Evolutionary conservation across 2,113 vertebrate species (phyloP).

Genomic region (Alouatta palliata): DNA sequence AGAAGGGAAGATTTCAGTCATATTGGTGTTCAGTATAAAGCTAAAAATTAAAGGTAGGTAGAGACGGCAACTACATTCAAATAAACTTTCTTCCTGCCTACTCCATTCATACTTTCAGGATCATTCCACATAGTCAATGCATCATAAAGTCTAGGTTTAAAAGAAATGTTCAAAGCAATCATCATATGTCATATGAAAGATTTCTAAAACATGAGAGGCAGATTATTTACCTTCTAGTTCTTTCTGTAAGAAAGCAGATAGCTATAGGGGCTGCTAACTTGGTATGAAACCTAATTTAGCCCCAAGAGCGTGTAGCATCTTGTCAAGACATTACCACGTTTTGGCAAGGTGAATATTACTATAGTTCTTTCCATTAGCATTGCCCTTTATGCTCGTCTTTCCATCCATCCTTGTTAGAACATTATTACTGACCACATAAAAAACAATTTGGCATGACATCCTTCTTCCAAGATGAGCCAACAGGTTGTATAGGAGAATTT

Average conservation of each 20-base stretch:
- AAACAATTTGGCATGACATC: conserved; percentile 67
- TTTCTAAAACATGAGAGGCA: conserved; percentile 65
- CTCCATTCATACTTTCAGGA: background rate
- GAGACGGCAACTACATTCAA: conserved; percentile 69
- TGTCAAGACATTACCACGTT: conserved; percentile 59
- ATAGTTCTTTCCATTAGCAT: conserved; percentile 65
- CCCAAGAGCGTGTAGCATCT: background rate
- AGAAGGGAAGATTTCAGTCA: conserved; percentile 60
- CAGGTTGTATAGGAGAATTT: conserved; percentile 73
- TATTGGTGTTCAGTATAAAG: conserved; percentile 60
- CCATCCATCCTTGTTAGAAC: conserved; percentile 69
- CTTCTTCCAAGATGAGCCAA: conserved; percentile 72
- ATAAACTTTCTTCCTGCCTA: conserved; percentile 74
- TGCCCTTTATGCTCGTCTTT: conserved; percentile 68
- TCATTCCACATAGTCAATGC: background rate
- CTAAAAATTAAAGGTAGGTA: background rate
- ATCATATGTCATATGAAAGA: conserved; percentile 68
- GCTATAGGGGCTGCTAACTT: conserved; percentile 57
- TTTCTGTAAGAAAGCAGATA: conserved; percentile 63
- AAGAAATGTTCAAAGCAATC: conserved; percentile 76
- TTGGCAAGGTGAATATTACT: conserved; percentile 60
- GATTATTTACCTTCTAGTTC: conserved; percentile 37
- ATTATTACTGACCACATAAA: conserved; percentile 66
- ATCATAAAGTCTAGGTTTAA: conserved; percentile 69
- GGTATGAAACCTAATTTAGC: conserved; percentile 65